Base-by-base conservation (phyloP, 1,140 invertebrate genomes). In the Apis laboriosa region DNA sequence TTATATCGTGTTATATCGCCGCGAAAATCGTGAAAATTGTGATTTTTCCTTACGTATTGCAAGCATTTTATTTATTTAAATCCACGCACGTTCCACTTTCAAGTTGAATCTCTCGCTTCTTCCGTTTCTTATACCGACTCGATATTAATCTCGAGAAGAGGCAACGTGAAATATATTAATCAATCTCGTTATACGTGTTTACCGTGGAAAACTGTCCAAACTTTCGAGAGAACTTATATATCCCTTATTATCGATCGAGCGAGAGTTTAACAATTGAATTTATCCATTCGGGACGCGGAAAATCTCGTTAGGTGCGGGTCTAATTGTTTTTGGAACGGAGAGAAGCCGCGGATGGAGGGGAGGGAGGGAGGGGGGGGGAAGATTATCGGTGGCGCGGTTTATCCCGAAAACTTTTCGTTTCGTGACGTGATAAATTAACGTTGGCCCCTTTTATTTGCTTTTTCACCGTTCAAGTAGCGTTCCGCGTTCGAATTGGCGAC, bases 181-280 rank as follows among this genome's bases (percentile, higher is more conserved):
- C 64, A 73, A 83, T 85, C 75, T 83, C 71, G 74, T 83, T 83
- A 73, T 73, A 83, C 43, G 43, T 64, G 61, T 80, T 85, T 66
- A 73, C 66, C 74, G 74, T 83, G 75, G 66, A 79, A 85, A 78
- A 83, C 75, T 83, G 73, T 63, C 24, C 68, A 8, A 76, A 76
- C 61, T 76, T 43, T 55, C n/a, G 15, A 21, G 49, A 61, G 55
- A 84, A 84, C 55, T 79, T 85, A 56, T 85, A 56, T 28, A 71
- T 77, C 81, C 71, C 77, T 83, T 82, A 75, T 83, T 82, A 75
- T 84, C 83, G 77, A 85, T 84, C 77, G 75, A 84, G 77, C 70
- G 73, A 67, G 68, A 84, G 76, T 83, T 24, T 84, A 73, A 84
- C 83, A 85, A 85, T 85, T 76, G 77, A 84, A 85, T 85, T 83